phyloP scores from a whole-genome alignment of 2,888 invertebrate species.

The Temnothorax unifasciatus region DNA sequence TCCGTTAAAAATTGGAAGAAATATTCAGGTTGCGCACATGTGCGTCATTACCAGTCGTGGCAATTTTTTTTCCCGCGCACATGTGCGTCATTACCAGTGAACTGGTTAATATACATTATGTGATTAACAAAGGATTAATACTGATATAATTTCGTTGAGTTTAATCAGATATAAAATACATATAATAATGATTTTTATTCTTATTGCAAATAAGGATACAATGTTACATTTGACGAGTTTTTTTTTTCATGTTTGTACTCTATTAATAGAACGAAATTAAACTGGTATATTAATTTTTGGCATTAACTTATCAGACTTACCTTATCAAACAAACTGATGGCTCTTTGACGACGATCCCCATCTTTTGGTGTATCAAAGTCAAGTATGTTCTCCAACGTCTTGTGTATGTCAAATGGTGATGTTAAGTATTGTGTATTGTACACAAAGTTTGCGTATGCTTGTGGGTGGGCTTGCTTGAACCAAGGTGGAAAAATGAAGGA shows the following conservation, averaged over 20 bases:
- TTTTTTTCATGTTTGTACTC: background rate
- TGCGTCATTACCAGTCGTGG: no score
- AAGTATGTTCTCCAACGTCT: slow-evolving; percentile 91
- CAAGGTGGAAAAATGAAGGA: slow-evolving; percentile 92
- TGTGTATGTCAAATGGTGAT: slow-evolving; percentile 96
- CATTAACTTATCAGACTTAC: slow-evolving; percentile 82
- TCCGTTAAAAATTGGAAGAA: no score
- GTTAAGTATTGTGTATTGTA: slow-evolving; percentile 91
- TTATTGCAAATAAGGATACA: background rate
- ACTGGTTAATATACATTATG: background rate
- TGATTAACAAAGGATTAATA: background rate
- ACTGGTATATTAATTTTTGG: background rate
- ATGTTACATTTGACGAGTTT: background rate
- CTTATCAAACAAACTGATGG: slow-evolving; percentile 89
- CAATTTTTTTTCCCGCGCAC: no score
- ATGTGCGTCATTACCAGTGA: no score
- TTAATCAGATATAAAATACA: background rate
- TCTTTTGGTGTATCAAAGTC: slow-evolving; percentile 86
- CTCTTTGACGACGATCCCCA: slow-evolving; percentile 88
- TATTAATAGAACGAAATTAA: slow-evolving; percentile 2
- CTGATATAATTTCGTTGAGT: background rate
- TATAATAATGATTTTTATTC: background rate
- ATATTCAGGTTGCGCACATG: no score
- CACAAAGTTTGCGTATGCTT: slow-evolving; percentile 89
- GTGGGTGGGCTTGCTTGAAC: slow-evolving; percentile 89